Evolutionary conservation across 2,113 vertebrate species (phyloP).

Genomic region (Guaruba guarouba): DNA sequence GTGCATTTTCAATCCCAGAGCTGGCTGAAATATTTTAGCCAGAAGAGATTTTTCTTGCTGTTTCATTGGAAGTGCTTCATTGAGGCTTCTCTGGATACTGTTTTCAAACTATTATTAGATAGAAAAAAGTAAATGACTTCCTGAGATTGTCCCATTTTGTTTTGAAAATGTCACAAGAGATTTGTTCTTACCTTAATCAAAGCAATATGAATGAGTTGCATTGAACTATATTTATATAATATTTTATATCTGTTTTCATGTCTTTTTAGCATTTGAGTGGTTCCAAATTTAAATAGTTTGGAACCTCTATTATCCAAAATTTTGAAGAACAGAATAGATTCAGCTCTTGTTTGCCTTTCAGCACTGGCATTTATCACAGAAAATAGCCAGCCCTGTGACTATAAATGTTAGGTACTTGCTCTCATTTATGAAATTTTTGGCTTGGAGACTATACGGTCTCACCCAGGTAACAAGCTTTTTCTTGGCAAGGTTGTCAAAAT

Average conservation of each 20-base stretch:
- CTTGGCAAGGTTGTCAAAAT: not conserved
- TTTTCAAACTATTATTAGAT: constrained; percentile 28
- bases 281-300: not conserved
- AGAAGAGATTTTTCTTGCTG: not conserved
- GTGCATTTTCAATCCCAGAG: not conserved
- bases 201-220: not conserved
- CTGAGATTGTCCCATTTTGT: constrained; percentile 49
- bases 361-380: not conserved
- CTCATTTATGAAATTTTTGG: not conserved
- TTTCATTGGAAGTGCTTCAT: not conserved
- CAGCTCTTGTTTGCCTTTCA: not conserved
- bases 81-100: not conserved
- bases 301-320: not conserved
- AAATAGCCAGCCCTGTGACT: not conserved
- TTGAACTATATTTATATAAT: constrained; percentile 3
- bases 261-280: not conserved
- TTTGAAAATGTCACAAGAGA: constrained; percentile 30
- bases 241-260: not conserved
- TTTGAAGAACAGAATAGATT: not conserved
- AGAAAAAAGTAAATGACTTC: constrained; percentile 11
- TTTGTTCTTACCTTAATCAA: constrained; percentile 44
- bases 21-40: not conserved
- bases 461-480: not conserved
- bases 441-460: not conserved
- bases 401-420: not conserved